These are phyloP conservation scores for Nycticebus coucang DNA, from an alignment of 2,113 vertebrate species.

Conservation along the genomic window DNA sequence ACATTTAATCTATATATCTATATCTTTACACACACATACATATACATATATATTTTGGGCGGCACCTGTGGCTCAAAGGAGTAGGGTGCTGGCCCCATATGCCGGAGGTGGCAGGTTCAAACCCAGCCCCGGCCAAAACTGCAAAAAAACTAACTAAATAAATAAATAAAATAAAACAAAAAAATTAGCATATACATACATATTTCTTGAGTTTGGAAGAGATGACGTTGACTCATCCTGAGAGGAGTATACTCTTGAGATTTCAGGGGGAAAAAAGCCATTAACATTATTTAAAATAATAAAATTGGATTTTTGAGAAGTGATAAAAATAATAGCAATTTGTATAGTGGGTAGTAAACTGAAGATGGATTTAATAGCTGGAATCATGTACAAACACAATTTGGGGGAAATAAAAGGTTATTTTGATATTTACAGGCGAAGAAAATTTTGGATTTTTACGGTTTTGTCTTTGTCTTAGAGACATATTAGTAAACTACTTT, in stretches of 20 bases:
- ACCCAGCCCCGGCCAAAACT: too few species aligned
- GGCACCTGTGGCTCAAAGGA: too few species aligned
- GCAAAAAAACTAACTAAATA: too few species aligned
- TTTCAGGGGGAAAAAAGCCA: slow-evolving; percentile 51
- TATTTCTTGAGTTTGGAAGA: not conserved
- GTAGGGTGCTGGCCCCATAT: too few species aligned
- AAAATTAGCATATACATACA: too few species aligned
- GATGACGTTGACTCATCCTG: not conserved
- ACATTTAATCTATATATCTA: too few species aligned
- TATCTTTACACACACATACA: too few species aligned
- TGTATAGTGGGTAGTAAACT: not conserved
- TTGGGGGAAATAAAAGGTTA: not conserved
- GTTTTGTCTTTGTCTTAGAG: not conserved
- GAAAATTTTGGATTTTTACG: not conserved
- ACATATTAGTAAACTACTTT: not conserved
- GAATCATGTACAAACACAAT: not conserved
- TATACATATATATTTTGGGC: not conserved
- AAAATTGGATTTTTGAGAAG: not conserved
- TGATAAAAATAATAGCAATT: not conserved
- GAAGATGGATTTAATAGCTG: not conserved
- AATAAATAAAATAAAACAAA: too few species aligned
- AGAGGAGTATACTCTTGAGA: not conserved
- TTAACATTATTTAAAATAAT: not conserved
- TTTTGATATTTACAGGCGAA: not conserved
- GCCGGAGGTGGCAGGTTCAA: too few species aligned